Conservation (phyloP, 2,797 vertebrate genomes). For the Meriones psammophilus region DNA sequence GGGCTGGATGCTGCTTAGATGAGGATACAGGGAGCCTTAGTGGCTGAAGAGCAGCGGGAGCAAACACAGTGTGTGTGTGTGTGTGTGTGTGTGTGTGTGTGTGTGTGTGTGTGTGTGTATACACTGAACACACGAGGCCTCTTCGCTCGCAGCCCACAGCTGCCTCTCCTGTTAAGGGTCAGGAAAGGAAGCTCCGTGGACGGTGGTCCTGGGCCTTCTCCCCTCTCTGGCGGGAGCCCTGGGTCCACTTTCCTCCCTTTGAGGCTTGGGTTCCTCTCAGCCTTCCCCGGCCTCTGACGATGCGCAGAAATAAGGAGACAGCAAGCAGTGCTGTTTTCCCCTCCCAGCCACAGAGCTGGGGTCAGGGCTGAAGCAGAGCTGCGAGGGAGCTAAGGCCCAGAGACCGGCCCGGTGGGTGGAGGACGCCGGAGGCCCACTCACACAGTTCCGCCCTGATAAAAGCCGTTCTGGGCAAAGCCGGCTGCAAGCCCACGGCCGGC, state of each 20-base stretch:
- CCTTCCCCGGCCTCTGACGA: background rate
- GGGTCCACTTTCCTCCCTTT: conserved; percentile 9
- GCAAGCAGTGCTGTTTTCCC: background rate
- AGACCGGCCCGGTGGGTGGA: background rate
- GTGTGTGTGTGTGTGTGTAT: too few species aligned
- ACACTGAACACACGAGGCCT: background rate
- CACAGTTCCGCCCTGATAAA: background rate
- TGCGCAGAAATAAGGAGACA: background rate
- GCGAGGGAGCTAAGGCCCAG: background rate
- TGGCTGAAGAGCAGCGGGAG: too few species aligned
- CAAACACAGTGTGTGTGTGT: background rate
- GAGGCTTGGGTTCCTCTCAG: background rate
- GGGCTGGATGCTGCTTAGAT: background rate
- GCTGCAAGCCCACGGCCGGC: background rate
- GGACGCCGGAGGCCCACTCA: background rate
- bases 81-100: too few species aligned
- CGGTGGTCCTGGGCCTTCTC: background rate
- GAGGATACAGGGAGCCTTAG: background rate
- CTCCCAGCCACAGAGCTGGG: background rate
- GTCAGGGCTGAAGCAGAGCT: background rate
- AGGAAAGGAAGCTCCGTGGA: background rate
- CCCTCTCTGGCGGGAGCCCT: conserved; percentile 43
- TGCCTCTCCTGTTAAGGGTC: background rate
- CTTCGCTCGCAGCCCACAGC: background rate
- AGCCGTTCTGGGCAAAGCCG: conserved; percentile 15